Evolutionary conservation across 2,888 invertebrate genomes (phyloP).

Genomic region (Anticlea derivata): DNA sequence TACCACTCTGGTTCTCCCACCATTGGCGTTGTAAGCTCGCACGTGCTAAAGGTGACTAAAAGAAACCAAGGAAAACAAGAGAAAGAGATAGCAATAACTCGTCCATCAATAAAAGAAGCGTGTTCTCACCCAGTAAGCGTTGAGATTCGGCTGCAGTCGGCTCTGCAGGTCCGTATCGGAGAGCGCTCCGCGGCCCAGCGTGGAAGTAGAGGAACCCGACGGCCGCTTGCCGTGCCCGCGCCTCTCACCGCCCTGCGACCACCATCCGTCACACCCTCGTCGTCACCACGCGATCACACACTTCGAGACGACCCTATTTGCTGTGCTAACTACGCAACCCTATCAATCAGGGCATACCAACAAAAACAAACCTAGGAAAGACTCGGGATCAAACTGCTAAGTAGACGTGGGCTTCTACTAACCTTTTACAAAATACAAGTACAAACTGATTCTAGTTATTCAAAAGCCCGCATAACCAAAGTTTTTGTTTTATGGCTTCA

Average conservation of each 20-base stretch:
- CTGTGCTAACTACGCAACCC: constrained; percentile 9
- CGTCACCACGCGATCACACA: constrained; percentile 50
- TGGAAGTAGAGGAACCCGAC: constrained; percentile 55
- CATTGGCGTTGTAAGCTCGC: no score
- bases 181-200: constrained; percentile 69
- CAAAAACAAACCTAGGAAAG: not conserved
- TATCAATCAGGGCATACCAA: not conserved
- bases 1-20: no score
- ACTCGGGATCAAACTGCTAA: no score
- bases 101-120: constrained; percentile 7
- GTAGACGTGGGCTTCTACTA: no score
- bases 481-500: no score
- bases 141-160: constrained; percentile 67
- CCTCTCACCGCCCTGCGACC: constrained; percentile 51
- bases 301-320: constrained; percentile 33
- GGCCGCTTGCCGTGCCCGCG: constrained; percentile 63
- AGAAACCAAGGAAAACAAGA: no score
- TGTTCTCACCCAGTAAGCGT: constrained; percentile 74
- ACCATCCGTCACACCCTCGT: constrained; percentile 49
- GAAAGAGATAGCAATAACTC: not conserved
- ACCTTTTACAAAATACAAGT: no score
- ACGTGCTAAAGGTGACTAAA: no score
- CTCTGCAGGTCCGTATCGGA: constrained; percentile 75
- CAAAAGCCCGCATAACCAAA: no score
- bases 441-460: no score